Base-by-base conservation (phyloP, 2,797 vertebrate species). In the Bradypodion pumilum region DNA sequence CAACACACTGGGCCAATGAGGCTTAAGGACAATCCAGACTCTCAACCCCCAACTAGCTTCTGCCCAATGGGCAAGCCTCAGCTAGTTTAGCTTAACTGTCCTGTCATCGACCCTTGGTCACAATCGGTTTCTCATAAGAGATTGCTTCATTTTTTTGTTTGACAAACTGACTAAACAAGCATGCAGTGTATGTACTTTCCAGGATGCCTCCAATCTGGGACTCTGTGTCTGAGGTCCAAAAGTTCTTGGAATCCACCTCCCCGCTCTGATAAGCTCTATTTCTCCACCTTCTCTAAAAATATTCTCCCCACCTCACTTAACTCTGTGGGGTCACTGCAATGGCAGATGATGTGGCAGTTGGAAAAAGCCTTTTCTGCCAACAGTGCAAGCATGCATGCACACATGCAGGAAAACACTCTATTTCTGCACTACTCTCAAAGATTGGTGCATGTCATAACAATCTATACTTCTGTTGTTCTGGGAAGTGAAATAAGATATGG, bases 101-200 rank as follows among this genome's bases (percentile, higher is more conserved):
- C 80, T 80, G 78, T 80, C 82, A 80, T 80, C 21, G n/a, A 66
- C 69, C 44, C 3, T n/a, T 66, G 62, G 72, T 21, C 59, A 72
- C 40, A 79, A 8, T 40, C 0, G 1, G 10, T 42, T 62, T 42
- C 4, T 1, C 7, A 83, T 0, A 87, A 91, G 27, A 9, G 7
- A 37, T 89, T 85, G 73, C 59, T 65, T 1, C 2, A 86, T 81
- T 59, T 85, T 69, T 78, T 74, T 0, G 1, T 73, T 69, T 88
- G 84, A 79, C 84, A 88, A 89, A 83, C 0, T 37, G 10, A 40
- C 32, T 69, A 70, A 85, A 70, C 40, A 65, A 42, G 59, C 27
- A 29, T 21, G 3, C 19, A 21, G 5, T 82, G 25, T n/a, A 32
- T 52, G 8, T 23, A 23, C 49, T 72, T 72, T 56, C 49, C 82